Percentiles rank a stretch among this genome's conserved stretches.
Conservation (phyloP, 2,113 vertebrate genomes). For the Passerina amoena region DNA sequence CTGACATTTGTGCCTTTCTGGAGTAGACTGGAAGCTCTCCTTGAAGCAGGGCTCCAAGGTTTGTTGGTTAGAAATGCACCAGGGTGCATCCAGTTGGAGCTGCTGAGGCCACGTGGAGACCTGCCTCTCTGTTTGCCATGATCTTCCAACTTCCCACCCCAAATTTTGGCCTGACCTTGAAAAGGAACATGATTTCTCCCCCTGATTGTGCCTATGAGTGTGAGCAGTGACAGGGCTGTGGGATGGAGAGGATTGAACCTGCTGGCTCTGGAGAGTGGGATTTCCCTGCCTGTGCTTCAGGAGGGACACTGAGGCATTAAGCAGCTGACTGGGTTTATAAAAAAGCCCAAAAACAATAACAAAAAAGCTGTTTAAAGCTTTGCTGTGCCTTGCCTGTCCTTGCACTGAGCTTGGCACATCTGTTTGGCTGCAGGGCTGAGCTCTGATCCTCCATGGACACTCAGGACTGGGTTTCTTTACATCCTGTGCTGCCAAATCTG, state of each 20-base stretch:
- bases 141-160: background rate
- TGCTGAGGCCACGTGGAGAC: background rate
- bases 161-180: background rate
- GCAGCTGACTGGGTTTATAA: background rate
- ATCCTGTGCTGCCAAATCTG: background rate
- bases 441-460: accelerated
- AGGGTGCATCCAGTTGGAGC: background rate
- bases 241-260: background rate
- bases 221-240: background rate
- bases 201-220: accelerated
- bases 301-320: background rate
- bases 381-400: background rate
- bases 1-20: background rate
- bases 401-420: background rate
- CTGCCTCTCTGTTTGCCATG: background rate
- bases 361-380: background rate
- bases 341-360: background rate
- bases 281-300: background rate
- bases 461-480: background rate
- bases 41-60: background rate
- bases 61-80: background rate
- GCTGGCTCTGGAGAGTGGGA: background rate
- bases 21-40: background rate
- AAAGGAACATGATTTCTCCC: accelerated
- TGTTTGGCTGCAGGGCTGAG: background rate